These are phyloP conservation scores for Coenonympha arcania DNA, from an alignment of 2,888 invertebrate species.

Conservation along the genomic window DNA sequence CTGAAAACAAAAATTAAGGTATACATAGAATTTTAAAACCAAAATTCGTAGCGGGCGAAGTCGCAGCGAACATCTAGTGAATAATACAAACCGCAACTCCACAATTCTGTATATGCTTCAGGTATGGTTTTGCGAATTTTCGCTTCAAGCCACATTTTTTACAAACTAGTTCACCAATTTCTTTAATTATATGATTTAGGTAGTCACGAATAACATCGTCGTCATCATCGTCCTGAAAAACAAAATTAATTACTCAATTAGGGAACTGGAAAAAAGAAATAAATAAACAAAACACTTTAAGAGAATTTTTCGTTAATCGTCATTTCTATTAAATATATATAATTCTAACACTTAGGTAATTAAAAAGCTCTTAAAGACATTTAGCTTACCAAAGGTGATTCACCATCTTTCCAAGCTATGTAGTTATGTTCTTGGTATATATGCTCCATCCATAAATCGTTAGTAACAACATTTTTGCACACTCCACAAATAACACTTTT, in stretches of 20 bases:
- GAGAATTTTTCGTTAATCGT: too few relatives aligned
- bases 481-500: constrained; percentile 27
- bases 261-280: too few relatives aligned
- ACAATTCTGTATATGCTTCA: constrained; percentile 37
- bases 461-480: constrained; percentile 21
- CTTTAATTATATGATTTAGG: constrained; percentile 32
- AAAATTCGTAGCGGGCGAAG: too few relatives aligned
- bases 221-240: constrained; percentile 29
- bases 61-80: not conserved
- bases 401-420: constrained; percentile 38
- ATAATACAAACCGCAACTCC: constrained; percentile 27
- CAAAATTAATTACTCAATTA: not conserved
- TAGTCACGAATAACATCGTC: constrained; percentile 34
- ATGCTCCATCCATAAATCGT: constrained; percentile 36
- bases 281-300: too few relatives aligned
- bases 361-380: too few relatives aligned
- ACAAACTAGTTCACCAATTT: constrained; percentile 35
- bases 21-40: too few relatives aligned
- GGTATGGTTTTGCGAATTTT: constrained; percentile 35
- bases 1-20: too few relatives aligned
- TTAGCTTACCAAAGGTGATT: constrained; percentile 34
- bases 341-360: too few relatives aligned
- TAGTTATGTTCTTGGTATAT: constrained; percentile 38
- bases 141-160: constrained; percentile 32
- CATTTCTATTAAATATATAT: too few relatives aligned